phyloP scores from a whole-genome alignment of 2,113 vertebrate species.

The Ramphastos sulfuratus region DNA sequence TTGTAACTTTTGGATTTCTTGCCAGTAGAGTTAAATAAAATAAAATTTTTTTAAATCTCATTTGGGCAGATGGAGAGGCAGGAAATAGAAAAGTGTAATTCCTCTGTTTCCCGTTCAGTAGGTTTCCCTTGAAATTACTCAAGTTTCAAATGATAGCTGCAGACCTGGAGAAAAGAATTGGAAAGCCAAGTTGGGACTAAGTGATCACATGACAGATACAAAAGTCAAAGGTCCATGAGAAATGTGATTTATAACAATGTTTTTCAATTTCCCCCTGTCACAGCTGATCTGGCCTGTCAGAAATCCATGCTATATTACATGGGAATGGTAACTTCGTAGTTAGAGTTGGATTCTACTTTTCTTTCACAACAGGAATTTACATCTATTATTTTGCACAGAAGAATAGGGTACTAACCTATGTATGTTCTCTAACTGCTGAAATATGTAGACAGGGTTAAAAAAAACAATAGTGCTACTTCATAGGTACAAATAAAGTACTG shows the following conservation, averaged over 20 bases:
- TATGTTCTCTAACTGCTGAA: background rate
- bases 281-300: background rate
- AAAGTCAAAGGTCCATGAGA: constrained; percentile 5
- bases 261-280: background rate
- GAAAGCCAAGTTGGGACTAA: background rate
- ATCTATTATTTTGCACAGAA: background rate
- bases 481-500: background rate
- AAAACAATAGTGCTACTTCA: background rate
- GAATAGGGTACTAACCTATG: background rate
- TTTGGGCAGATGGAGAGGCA: background rate
- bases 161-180: background rate
- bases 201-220: background rate
- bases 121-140: background rate
- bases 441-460: background rate
- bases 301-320: background rate
- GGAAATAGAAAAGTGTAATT: background rate
- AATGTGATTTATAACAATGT: constrained; percentile 1
- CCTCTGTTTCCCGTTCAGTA: background rate
- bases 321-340: background rate
- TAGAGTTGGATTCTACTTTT: background rate
- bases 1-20: background rate
- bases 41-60: background rate
- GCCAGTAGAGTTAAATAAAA: background rate
- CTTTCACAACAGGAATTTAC: background rate
- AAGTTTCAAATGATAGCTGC: background rate